Base-by-base conservation (phyloP, 53 echinoderm and acorn worm species). In the Temnopleurus reevesii region DNA sequence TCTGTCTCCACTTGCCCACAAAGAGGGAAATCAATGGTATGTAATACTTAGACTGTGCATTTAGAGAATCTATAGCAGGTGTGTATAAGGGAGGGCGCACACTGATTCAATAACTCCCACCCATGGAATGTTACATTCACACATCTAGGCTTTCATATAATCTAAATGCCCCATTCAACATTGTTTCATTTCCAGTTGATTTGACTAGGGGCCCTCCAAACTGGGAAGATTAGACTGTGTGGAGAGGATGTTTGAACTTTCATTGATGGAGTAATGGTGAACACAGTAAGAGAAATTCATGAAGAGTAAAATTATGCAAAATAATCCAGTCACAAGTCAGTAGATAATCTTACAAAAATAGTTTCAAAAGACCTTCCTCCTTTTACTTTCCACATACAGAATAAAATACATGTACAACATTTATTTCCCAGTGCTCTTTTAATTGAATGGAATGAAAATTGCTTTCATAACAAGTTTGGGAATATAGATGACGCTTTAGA, bases 11-110 rank as follows among this genome's bases (percentile, higher is more conserved):
- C 81, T 81, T 26, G 49, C 81, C 26, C 25, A 19, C 81, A 46
- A 76, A 76, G 23, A 27, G 51, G 51, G 26, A 81, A 81, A 81
- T 81, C 81, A 81, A 81, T 81, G 51, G 81, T 29, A 29, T 81
- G 81, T 30, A 45, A 81, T 51, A 18, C 81, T 53, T 81, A 81
- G 81, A 28, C 53, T 49, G 47, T 81, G 47, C 28, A 17, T 53
- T 76, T 41, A 45, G 6, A 76, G 36, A 18, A 21, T 26, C 76
- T 19, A 15, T 28, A 21, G 76, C 76, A 76, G 76, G 45, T 45
- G 53, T 15, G 45, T 76, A 44, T 0, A 9, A 24, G 8, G 25
- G 9, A 45, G 26, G 76, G 76, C 1, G 45, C 12, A 43, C 41
- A 76, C 36, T 76, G 21, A 76, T 76, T 76, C 41, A 76, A 76